Evolutionary conservation across 1,140 invertebrate genomes (phyloP).

Genomic region (Diplogasteroides magnus): DNA sequence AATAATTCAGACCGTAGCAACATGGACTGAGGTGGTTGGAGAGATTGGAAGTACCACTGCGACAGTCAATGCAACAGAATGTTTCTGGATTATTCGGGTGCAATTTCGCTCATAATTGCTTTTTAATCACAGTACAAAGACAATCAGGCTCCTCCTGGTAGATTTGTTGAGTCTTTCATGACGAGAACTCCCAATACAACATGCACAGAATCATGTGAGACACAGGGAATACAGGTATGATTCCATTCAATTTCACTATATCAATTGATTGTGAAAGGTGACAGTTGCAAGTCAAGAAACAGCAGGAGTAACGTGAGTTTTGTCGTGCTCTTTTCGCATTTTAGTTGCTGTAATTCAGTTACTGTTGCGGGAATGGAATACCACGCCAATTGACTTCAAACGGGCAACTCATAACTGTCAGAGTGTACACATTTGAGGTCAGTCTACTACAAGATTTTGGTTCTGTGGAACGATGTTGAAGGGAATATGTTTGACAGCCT

Average conservation of each 20-base stretch:
- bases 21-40: too few species aligned
- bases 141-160: not conserved
- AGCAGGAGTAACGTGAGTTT: not conserved
- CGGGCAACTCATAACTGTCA: not conserved
- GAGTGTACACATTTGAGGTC: not conserved
- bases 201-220: not conserved
- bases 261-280: too few species aligned
- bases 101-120: not conserved
- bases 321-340: too few species aligned
- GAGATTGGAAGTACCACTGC: too few species aligned
- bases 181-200: not conserved
- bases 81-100: not conserved
- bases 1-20: too few species aligned
- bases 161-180: not conserved
- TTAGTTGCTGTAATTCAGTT: not conserved
- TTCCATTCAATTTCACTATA: too few species aligned
- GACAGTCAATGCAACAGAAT: too few species aligned
- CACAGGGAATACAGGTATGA: not conserved
- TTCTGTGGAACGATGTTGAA: too few species aligned
- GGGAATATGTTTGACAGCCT: too few species aligned
- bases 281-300: not conserved
- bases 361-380: not conserved
- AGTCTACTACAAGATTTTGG: too few species aligned
- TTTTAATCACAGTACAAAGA: too few species aligned
- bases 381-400: not conserved